Evolutionary conservation across 1,140 invertebrate species (phyloP).

Genomic region (Sycophila sp.): DNA sequence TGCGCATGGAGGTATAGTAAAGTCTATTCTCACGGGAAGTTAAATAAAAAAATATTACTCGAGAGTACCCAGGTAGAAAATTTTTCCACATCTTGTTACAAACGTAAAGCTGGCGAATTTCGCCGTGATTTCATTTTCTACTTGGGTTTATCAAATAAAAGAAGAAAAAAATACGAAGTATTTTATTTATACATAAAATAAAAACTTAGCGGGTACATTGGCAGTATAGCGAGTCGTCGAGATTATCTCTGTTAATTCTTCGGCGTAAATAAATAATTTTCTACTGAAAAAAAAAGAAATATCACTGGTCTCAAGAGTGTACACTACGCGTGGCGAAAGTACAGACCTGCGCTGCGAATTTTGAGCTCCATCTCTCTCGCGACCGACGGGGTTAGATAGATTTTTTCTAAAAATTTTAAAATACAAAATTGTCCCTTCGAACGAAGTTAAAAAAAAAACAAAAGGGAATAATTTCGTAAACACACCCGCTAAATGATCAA

Average conservation of each 20-base stretch:
- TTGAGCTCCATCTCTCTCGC: not conserved
- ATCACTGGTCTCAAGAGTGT: slow-evolving; percentile 62
- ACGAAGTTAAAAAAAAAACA: not conserved
- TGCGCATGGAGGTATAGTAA: slow-evolving; percentile 25
- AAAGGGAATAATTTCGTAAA: too few relatives aligned
- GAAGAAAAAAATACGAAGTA: not conserved
- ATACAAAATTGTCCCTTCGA: not conserved
- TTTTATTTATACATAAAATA: not conserved
- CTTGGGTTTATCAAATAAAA: not conserved
- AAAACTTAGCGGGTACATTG: slow-evolving; percentile 49
- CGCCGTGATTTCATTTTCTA: not conserved
- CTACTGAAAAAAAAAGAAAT: slow-evolving; percentile 59
- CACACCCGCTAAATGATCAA: slow-evolving; percentile 5
- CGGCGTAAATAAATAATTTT: slow-evolving; percentile 62
- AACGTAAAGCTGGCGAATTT: not conserved
- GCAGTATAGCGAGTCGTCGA: slow-evolving; percentile 55
- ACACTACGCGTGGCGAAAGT: slow-evolving; percentile 42
- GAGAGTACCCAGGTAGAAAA: slow-evolving; percentile 10
- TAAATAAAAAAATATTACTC: not conserved
- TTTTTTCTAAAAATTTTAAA: not conserved
- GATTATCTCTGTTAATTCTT: slow-evolving; percentile 55
- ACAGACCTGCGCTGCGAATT: slow-evolving; percentile 28
- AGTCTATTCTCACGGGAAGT: slow-evolving; percentile 8
- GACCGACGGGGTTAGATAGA: not conserved
- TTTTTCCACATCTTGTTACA: not conserved